phyloP scores from a whole-genome alignment of 2,113 vertebrate genomes.

The Garra rufa region DNA sequence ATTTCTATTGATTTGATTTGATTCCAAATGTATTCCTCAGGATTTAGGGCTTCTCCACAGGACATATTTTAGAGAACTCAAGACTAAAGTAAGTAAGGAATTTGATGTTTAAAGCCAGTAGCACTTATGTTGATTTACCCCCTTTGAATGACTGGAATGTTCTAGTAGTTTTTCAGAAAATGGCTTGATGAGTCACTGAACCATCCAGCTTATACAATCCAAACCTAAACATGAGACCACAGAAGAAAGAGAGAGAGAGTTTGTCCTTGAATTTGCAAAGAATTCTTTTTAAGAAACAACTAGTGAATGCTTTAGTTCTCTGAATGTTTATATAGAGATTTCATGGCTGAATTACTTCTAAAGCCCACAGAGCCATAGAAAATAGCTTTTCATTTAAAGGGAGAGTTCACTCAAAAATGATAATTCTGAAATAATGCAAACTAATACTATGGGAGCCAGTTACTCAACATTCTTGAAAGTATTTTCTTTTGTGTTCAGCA shows the following conservation, averaged over 20 bases:
- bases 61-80: not conserved
- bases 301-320: not conserved
- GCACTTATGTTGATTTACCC: not conserved
- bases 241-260: not conserved
- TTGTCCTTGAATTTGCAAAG: not conserved
- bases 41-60: not conserved
- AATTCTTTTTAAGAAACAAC: not conserved
- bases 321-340: not conserved
- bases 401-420: not conserved
- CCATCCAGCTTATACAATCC: not conserved
- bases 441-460: not conserved
- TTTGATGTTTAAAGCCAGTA: not conserved
- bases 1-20: not conserved
- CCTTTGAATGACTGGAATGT: not conserved
- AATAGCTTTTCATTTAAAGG: constrained; percentile 1
- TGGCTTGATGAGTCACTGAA: not conserved
- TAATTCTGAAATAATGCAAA: not conserved
- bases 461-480: not conserved
- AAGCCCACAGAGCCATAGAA: not conserved
- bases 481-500: not conserved
- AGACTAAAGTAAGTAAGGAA: not conserved
- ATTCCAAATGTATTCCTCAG: not conserved
- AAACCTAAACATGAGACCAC: not conserved
- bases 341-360: not conserved
- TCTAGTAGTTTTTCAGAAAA: not conserved